Conservation (phyloP, 2,113 vertebrate genomes). For the Gulo gulo region DNA sequence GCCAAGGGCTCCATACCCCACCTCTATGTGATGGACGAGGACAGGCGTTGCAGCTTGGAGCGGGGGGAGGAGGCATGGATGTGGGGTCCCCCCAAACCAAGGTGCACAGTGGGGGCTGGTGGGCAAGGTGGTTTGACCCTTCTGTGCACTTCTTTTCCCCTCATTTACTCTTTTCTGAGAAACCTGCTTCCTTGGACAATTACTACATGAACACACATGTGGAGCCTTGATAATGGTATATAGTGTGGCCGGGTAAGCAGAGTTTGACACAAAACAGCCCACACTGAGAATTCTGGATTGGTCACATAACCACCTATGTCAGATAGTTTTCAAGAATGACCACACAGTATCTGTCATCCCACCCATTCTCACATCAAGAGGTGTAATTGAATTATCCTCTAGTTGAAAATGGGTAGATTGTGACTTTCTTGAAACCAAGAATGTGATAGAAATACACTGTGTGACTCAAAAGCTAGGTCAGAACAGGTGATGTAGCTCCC, state of each 20-base stretch:
- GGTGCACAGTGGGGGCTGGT: rapidly evolving
- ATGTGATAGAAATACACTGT: neutral
- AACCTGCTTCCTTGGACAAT: neutral
- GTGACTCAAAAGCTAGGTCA: neutral
- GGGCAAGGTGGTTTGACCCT: neutral
- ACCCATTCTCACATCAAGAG: neutral
- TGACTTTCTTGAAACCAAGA: neutral
- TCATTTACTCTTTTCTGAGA: neutral
- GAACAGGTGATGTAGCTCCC: neutral
- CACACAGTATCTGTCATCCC: neutral
- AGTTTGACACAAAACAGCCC: neutral
- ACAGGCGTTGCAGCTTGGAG: neutral
- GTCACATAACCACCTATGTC: neutral
- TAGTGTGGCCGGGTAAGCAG: neutral
- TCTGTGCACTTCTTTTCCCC: neutral
- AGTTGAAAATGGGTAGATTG: neutral
- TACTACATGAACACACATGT: neutral
- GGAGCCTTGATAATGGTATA: neutral
- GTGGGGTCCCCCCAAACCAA: neutral
- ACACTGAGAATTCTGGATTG: neutral
- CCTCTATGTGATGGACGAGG: neutral
- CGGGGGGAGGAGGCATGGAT: neutral
- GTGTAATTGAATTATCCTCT: neutral
- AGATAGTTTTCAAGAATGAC: neutral
- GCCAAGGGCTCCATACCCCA: neutral